phyloP scores from a whole-genome alignment of 2,797 vertebrate species.

The Nyctalus aviator region DNA sequence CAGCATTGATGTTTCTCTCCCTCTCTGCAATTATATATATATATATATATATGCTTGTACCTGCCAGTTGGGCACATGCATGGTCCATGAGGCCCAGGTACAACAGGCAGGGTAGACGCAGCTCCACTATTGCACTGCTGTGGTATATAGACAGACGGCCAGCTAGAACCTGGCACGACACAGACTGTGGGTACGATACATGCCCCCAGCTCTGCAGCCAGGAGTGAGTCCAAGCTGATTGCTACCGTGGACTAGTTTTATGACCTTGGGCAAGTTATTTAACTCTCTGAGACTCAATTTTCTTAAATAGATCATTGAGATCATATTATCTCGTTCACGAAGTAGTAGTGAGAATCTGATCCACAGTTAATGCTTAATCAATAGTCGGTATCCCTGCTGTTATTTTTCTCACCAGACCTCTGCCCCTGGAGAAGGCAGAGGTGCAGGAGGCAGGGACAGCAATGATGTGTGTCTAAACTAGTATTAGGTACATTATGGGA shows the following conservation, averaged over 20 bases:
- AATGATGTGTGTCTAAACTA: background rate
- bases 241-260: background rate
- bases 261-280: slow-evolving; percentile 48
- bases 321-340: background rate
- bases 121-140: background rate
- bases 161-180: background rate
- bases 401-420: background rate
- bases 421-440: background rate
- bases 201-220: background rate
- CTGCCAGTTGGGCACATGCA: background rate
- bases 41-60: background rate
- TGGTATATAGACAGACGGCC: accelerated
- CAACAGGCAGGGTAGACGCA: accelerated
- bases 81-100: accelerated
- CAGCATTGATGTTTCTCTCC: too few relatives aligned
- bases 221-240: background rate
- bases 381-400: background rate
- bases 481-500: background rate
- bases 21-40: too few relatives aligned
- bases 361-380: background rate
- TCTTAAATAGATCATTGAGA: slow-evolving; percentile 14
- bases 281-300: slow-evolving; percentile 35
- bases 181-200: background rate
- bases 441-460: background rate
- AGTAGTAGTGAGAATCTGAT: background rate